Conservation (phyloP, 37 sponge, comb jelly and placozoan species). For the Aplysina aerophoba region DNA sequence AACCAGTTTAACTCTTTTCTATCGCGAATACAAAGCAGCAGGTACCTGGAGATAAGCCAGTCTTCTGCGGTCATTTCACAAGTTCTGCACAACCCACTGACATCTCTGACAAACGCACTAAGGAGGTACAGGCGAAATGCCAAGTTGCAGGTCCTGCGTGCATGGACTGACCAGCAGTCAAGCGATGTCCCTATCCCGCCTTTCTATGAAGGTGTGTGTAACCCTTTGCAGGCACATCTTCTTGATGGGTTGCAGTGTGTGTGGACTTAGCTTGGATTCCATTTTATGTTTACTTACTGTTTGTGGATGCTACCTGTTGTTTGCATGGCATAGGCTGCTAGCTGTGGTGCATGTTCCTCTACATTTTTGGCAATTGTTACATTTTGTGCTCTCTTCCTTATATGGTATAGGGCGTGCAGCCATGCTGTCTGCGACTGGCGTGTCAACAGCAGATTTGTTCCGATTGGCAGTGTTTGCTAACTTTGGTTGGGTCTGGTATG, state of each 20-base stretch:
- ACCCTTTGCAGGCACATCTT: background rate
- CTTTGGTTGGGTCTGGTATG: conserved; percentile 27
- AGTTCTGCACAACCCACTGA: background rate
- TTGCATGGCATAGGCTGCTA: too few relatives aligned
- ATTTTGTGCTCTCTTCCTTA: too few relatives aligned
- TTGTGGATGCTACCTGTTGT: too few relatives aligned
- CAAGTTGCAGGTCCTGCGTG: background rate
- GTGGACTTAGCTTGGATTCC: too few relatives aligned
- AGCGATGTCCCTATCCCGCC: too few relatives aligned
- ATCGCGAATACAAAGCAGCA: too few relatives aligned
- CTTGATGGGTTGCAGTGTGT: too few relatives aligned
- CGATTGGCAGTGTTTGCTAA: background rate
- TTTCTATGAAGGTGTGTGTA: conserved; percentile 5
- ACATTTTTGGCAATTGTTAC: too few relatives aligned
- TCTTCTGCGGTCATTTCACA: background rate
- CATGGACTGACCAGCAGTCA: background rate
- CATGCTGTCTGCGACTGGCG: background rate
- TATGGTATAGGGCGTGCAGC: conserved; percentile 9
- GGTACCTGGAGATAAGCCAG: too few relatives aligned
- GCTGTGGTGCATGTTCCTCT: too few relatives aligned
- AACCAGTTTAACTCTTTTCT: background rate
- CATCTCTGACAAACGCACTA: background rate
- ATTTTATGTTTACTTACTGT: too few relatives aligned
- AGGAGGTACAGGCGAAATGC: background rate
- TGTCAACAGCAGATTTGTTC: background rate